phyloP scores from a whole-genome alignment of 2,888 invertebrate species.

The Escarpia spicata region DNA sequence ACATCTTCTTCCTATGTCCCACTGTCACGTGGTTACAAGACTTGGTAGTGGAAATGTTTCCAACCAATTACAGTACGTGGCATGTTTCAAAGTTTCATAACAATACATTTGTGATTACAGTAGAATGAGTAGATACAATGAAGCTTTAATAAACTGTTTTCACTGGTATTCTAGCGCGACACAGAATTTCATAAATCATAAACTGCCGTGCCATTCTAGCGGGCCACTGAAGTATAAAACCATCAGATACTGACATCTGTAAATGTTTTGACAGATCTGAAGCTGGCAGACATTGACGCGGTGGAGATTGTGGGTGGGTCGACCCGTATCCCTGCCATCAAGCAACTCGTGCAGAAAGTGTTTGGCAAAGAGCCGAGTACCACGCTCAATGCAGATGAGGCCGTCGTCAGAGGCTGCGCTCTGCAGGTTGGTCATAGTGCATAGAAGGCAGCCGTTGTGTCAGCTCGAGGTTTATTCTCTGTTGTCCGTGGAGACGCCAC shows the following conservation, averaged over 20 bases:
- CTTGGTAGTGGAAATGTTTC: too few species aligned
- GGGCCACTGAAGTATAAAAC: neutral
- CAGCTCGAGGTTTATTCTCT: too few species aligned
- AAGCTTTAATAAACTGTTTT: neutral
- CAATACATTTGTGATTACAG: too few species aligned
- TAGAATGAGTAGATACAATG: too few species aligned
- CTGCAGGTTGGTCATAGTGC: slow-evolving; percentile 68
- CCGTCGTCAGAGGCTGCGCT: slow-evolving; percentile 95
- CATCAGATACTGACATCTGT: too few species aligned
- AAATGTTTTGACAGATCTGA: slow-evolving; percentile 72
- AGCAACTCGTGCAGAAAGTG: slow-evolving; percentile 86
- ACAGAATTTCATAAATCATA: too few species aligned
- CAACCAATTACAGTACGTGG: too few species aligned
- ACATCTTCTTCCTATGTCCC: too few species aligned
- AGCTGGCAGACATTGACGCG: slow-evolving; percentile 86
- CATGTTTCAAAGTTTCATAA: too few species aligned
- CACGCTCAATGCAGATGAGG: slow-evolving; percentile 94
- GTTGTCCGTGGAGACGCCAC: too few species aligned
- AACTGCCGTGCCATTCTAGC: neutral
- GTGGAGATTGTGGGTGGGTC: slow-evolving; percentile 98
- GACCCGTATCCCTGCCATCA: slow-evolving; percentile 91
- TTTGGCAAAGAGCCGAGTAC: slow-evolving; percentile 86
- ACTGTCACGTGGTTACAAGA: too few species aligned
- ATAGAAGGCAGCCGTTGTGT: too few species aligned
- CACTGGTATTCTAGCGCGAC: neutral